phyloP scores from a whole-genome alignment of 2,797 vertebrate genomes.

The Karalla daura region DNA sequence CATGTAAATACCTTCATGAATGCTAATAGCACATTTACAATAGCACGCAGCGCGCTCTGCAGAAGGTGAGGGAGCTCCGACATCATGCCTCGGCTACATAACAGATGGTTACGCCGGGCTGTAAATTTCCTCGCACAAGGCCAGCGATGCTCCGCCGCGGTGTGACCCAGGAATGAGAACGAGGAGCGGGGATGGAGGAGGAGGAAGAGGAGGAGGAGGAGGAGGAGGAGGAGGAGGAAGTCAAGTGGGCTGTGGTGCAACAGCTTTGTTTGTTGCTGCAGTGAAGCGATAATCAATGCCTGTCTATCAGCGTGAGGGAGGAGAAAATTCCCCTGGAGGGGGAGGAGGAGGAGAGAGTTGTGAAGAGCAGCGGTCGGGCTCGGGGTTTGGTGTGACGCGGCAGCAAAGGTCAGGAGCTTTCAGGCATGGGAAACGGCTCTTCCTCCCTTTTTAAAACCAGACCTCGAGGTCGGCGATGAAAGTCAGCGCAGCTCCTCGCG shows the following conservation, averaged over 20 bases:
- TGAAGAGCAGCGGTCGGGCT: constrained; percentile 27
- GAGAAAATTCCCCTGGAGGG: constrained; percentile 11
- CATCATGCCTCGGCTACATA: constrained; percentile 58
- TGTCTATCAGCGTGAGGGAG: constrained; percentile 32
- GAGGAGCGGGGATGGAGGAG: constrained; percentile 39
- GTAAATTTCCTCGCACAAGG: constrained; percentile 77
- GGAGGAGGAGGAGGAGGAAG: constrained; percentile 47
- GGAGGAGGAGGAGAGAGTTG: constrained; percentile 1
- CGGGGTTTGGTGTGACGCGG: constrained; percentile 28
- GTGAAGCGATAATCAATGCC: constrained; percentile 51
- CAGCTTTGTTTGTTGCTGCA: constrained; percentile 39
- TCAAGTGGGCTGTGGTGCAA: constrained; percentile 53
- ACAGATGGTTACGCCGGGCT: constrained; percentile 72
- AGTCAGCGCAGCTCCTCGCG: not conserved
- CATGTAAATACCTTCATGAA: constrained; percentile 86
- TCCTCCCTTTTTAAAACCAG: constrained; percentile 8
- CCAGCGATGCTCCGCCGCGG: constrained; percentile 52
- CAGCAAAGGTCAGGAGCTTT: constrained; percentile 51
- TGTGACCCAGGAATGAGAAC: constrained; percentile 55
- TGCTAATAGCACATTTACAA: constrained; percentile 78
- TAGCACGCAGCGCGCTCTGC: constrained; percentile 54
- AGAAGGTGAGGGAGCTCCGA: constrained; percentile 63
- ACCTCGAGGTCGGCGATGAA: constrained; percentile 37
- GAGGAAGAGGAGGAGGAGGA: constrained; percentile 35
- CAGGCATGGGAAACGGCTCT: constrained; percentile 34